Conservation (phyloP, 2,797 vertebrate species). For the Anguilla marmorata region DNA sequence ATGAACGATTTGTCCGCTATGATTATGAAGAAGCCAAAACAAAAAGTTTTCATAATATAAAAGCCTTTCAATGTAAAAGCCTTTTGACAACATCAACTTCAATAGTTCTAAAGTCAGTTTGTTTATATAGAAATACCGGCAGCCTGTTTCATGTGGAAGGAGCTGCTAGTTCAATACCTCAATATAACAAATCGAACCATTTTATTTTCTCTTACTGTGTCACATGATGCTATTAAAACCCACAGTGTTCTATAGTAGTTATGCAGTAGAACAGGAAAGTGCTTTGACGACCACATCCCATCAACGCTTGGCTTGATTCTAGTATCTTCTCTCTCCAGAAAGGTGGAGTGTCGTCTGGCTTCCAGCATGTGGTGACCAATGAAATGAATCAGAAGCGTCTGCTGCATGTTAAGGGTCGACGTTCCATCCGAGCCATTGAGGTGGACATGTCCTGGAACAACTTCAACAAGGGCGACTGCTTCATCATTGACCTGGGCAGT, state of each 20-base stretch:
- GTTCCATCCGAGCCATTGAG: conserved; percentile 58
- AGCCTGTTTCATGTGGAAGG: neutral
- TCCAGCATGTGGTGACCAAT: conserved; percentile 61
- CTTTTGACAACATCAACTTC: neutral
- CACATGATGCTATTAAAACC: neutral
- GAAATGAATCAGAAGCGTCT: conserved; percentile 45
- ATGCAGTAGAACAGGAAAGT: neutral
- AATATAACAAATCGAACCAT: neutral
- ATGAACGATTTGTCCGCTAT: neutral
- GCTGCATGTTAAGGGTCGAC: conserved; percentile 68
- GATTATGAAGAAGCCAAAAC: neutral
- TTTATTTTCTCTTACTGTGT: neutral
- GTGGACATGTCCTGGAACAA: conserved; percentile 59
- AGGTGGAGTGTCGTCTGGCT: conserved; percentile 73
- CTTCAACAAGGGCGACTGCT: conserved; percentile 74
- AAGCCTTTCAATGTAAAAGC: neutral
- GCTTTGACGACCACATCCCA: neutral
- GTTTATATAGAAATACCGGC: neutral
- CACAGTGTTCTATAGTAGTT: neutral
- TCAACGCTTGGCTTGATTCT: neutral
- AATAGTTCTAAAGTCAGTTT: neutral
- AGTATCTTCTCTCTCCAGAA: conserved; percentile 47
- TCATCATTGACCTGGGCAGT: conserved; percentile 72
- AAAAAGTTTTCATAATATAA: neutral
- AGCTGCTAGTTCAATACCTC: neutral